These are phyloP conservation scores for Drosophila micromelanica DNA, from an alignment of 1,140 invertebrate genomes.

Conservation along the genomic window DNA sequence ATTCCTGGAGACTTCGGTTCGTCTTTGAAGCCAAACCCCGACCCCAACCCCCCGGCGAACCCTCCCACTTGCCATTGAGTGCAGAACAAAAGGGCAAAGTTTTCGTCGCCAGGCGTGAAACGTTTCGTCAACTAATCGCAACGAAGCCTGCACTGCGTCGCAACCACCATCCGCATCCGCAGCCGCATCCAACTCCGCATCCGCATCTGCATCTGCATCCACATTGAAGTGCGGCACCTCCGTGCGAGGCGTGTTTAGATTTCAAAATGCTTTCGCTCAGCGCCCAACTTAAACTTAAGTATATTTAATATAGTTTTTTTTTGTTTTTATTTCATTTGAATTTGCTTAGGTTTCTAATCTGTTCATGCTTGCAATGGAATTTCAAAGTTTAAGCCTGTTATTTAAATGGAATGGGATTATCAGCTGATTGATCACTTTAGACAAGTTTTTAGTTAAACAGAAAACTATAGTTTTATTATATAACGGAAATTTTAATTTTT, in stretches of 20 bases:
- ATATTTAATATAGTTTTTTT: no score
- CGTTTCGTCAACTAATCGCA: constrained; percentile 72
- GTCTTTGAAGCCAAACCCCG: constrained; percentile 14
- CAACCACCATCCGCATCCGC: constrained; percentile 10
- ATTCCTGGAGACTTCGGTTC: constrained; percentile 11
- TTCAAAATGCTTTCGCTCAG: constrained; percentile 16
- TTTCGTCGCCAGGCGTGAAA: constrained; percentile 70
- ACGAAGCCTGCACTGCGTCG: constrained; percentile 14
- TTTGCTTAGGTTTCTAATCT: no score
- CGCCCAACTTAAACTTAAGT: background rate
- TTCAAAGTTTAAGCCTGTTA: no score
- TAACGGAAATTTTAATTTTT: no score
- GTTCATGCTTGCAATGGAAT: no score
- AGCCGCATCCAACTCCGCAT: constrained; percentile 7
- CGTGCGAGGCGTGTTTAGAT: constrained; percentile 26
- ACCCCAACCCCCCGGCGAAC: background rate
- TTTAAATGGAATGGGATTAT: no score
- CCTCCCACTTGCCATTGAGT: constrained; percentile 2
- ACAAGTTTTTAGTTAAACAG: no score
- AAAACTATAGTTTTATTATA: no score
- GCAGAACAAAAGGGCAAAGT: constrained; percentile 69
- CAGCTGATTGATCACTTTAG: no score
- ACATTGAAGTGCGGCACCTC: constrained; percentile 23
- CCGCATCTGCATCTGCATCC: constrained; percentile 9
- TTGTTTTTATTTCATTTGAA: no score